Evolutionary conservation across 2,113 vertebrate genomes (phyloP).

Genomic region (Tupaia tana): DNA sequence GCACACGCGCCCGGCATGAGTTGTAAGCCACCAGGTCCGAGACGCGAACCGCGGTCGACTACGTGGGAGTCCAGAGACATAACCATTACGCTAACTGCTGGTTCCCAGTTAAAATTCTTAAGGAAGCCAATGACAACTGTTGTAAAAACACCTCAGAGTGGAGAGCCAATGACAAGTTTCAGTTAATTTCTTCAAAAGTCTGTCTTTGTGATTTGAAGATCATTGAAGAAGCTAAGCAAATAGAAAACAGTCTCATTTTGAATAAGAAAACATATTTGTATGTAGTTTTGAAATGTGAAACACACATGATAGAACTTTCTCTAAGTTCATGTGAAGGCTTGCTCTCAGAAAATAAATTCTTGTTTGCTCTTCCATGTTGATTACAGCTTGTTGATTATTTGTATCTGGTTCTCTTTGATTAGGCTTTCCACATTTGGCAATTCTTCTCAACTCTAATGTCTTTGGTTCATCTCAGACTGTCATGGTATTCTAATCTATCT

Average conservation of each 20-base stretch:
- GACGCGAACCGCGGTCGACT: too few relatives aligned
- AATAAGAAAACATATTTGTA: neutral
- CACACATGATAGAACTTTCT: neutral
- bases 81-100: too few relatives aligned
- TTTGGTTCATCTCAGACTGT: neutral
- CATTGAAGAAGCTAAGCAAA: neutral
- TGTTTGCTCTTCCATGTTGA: neutral
- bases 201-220: neutral
- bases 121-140: neutral
- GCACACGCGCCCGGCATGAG: too few relatives aligned
- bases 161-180: conserved; percentile 8
- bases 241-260: neutral
- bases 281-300: neutral
- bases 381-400: neutral
- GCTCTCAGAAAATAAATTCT: neutral
- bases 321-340: neutral
- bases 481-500: neutral
- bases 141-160: neutral
- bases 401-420: neutral
- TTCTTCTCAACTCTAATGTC: neutral
- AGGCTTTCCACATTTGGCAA: neutral
- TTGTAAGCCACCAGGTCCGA: too few relatives aligned
- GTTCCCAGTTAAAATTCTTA: neutral
- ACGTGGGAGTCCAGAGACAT: too few relatives aligned
- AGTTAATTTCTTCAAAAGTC: conserved; percentile 21